A percentile compares a stretch with the other conserved stretches of the same genome.
Conservation (phyloP, 2,888 invertebrate species). For the Dexiosoma caninum region DNA sequence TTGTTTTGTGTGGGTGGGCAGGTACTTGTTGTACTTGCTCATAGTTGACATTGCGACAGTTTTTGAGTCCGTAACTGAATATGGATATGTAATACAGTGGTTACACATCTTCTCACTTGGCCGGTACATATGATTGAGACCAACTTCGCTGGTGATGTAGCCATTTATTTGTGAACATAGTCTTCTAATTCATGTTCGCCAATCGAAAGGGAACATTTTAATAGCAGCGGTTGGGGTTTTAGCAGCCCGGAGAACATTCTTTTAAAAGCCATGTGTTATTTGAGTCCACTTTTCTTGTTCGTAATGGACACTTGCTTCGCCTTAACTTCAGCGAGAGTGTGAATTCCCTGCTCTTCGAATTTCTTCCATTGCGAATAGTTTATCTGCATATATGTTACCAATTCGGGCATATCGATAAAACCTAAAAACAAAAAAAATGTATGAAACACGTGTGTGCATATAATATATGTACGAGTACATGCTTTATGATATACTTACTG, state of each 20-base stretch:
- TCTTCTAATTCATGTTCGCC: constrained; percentile 72
- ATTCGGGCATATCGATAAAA: constrained; percentile 94
- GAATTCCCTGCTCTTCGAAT: constrained; percentile 86
- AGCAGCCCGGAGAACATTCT: constrained; percentile 75
- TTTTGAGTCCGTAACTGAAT: too few relatives aligned
- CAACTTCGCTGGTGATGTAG: too few relatives aligned
- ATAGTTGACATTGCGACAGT: too few relatives aligned
- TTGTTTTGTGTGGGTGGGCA: too few relatives aligned
- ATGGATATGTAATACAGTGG: too few relatives aligned
- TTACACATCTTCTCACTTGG: too few relatives aligned
- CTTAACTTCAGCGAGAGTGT: constrained; percentile 84
- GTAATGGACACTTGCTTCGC: constrained; percentile 76
- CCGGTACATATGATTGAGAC: too few relatives aligned
- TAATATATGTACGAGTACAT: background rate
- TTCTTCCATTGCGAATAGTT: constrained; percentile 96
- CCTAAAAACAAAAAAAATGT: constrained; percentile 79
- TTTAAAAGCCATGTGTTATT: constrained; percentile 77
- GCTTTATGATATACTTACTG: constrained; percentile 80
- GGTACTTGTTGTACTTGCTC: too few relatives aligned
- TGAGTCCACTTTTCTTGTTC: constrained; percentile 71
- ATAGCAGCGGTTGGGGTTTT: constrained; percentile 73
- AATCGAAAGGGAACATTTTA: constrained; percentile 70
- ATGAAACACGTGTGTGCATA: background rate
- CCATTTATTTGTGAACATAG: constrained; percentile 63
- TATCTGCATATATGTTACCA: constrained; percentile 88